Conservation (phyloP, 2,888 invertebrate species). For the Hemithea aestivaria region DNA sequence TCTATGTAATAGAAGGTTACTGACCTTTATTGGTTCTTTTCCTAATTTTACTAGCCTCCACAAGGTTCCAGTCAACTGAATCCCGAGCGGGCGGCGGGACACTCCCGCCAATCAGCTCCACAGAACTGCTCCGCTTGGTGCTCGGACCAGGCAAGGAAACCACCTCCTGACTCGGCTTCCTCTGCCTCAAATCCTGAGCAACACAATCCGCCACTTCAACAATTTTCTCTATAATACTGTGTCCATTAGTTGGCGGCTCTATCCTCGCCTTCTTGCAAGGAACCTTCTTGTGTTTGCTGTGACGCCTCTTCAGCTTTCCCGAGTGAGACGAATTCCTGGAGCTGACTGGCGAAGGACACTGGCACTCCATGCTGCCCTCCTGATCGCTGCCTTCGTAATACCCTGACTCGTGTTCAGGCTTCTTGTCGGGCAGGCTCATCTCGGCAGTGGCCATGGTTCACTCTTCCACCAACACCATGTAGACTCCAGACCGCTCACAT, state of each 20-base stretch:
- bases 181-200: constrained; percentile 29
- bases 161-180: constrained; percentile 14
- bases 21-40: constrained; percentile 68
- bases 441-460: constrained; percentile 75
- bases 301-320: constrained; percentile 59
- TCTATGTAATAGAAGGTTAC: constrained; percentile 19
- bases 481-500: constrained; percentile 29
- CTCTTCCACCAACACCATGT: constrained; percentile 64
- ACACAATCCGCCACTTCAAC: constrained; percentile 62
- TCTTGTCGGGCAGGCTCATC: constrained; percentile 81
- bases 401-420: constrained; percentile 88
- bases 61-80: constrained; percentile 71
- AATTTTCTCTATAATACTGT: constrained; percentile 53
- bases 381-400: constrained; percentile 88
- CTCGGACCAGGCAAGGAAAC: constrained; percentile 57
- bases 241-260: constrained; percentile 56
- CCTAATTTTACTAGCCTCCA: constrained; percentile 78
- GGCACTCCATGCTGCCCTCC: constrained; percentile 79
- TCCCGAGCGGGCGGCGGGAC: constrained; percentile 66
- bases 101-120: constrained; percentile 66
- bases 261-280: constrained; percentile 54
- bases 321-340: constrained; percentile 71
- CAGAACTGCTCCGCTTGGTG: constrained; percentile 60
- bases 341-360: constrained; percentile 67
- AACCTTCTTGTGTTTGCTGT: constrained; percentile 60